Evolutionary conservation across 1,140 invertebrate genomes (phyloP).

Genomic region (Drosophila guanche): DNA sequence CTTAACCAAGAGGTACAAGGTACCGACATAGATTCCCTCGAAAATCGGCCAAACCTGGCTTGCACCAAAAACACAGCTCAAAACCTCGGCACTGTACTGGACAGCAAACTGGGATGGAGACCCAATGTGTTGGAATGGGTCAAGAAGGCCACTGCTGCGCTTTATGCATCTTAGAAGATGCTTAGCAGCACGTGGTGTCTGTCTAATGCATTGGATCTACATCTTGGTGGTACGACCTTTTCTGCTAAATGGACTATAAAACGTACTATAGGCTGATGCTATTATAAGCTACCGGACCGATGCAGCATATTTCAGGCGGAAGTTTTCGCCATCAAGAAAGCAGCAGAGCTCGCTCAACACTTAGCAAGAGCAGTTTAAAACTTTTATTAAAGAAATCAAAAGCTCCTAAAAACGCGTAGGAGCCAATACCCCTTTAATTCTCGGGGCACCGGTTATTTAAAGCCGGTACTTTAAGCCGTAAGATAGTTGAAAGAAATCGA

Average conservation of each 20-base stretch:
- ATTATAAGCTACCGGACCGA: background rate
- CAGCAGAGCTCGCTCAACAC: background rate
- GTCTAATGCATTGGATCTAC: no score
- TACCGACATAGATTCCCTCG: background rate
- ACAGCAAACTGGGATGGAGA: background rate
- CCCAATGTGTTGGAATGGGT: background rate
- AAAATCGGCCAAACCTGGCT: background rate
- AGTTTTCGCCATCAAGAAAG: background rate
- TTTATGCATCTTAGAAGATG: no score
- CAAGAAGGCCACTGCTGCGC: no score
- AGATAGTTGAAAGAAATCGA: no score
- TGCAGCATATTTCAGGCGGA: slow-evolving; percentile 1
- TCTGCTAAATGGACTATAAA: background rate
- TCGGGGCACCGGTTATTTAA: no score
- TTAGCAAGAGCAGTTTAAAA: no score
- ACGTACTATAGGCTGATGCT: background rate
- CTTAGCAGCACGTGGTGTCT: no score
- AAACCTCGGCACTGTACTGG: background rate
- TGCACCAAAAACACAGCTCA: background rate
- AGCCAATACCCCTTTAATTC: no score
- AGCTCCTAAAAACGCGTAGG: no score
- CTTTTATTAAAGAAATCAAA: no score
- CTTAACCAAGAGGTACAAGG: slow-evolving; percentile 1
- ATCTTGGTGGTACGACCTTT: background rate
- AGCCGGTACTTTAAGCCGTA: no score